Percentiles rank a stretch among this genome's conserved stretches.
Evolutionary conservation across 2,113 vertebrate genomes (phyloP).

Genomic region (Trachemys scripta): DNA sequence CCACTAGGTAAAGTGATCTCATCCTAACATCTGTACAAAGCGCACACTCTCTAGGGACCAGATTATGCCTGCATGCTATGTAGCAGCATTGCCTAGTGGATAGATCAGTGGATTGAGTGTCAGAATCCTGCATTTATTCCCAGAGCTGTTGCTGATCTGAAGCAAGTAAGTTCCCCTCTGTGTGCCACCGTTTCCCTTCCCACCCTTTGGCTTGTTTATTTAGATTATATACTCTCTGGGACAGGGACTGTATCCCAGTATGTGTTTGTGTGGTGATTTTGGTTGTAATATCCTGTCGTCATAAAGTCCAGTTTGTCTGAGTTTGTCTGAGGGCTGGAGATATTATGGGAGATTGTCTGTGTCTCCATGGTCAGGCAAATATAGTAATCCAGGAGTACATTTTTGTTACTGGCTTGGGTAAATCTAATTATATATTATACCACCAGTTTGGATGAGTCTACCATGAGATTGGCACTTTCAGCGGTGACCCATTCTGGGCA

Average conservation of each 20-base stretch:
- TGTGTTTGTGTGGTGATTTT: too few species aligned
- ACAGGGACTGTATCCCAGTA: background rate
- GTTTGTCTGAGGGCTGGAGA: too few species aligned
- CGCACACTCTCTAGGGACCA: background rate
- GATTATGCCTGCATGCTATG: rapidly evolving
- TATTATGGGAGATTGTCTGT: too few species aligned
- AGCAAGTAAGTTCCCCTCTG: background rate
- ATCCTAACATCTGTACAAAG: background rate
- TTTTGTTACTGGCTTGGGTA: too few species aligned
- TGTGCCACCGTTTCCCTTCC: background rate
- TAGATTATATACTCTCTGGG: background rate
- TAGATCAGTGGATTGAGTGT: rapidly evolving
- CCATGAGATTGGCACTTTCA: too few species aligned
- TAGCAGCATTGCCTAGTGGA: rapidly evolving
- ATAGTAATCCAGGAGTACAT: too few species aligned
- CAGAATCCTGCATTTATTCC: background rate
- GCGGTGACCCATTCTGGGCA: too few species aligned
- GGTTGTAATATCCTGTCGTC: too few species aligned
- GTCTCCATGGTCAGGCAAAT: too few species aligned
- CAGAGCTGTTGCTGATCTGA: background rate
- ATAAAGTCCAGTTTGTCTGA: too few species aligned
- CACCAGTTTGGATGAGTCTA: too few species aligned
- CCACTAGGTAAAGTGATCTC: background rate
- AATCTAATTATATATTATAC: too few species aligned
- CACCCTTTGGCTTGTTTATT: background rate